Evolutionary conservation across 2,113 vertebrate genomes (phyloP).

Genomic region (Vidua chalybeata): DNA sequence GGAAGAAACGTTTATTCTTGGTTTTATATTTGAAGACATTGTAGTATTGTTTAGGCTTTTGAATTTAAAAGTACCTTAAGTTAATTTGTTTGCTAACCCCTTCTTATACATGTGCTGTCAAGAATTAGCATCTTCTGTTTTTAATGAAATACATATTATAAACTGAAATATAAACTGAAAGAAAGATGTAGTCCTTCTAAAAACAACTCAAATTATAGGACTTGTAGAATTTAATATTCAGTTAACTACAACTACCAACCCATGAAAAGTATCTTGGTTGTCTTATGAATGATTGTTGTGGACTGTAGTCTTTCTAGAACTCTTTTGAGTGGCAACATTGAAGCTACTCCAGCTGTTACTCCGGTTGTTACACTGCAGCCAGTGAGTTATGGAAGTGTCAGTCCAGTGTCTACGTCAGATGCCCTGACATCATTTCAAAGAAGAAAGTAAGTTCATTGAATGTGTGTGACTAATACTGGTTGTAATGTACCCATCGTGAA

Average conservation of each 20-base stretch:
- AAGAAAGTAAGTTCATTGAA: conserved; percentile 77
- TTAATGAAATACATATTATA: neutral
- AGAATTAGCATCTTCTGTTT: neutral
- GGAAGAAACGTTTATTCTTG: neutral
- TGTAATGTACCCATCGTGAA: neutral
- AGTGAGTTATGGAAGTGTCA: conserved; percentile 38
- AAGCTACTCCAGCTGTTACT: neutral
- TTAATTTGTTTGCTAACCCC: neutral
- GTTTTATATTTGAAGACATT: neutral
- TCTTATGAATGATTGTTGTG: neutral
- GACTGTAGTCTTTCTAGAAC: conserved; percentile 67
- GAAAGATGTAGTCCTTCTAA: neutral
- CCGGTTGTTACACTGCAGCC: neutral
- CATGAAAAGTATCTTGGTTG: neutral
- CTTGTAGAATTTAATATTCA: neutral
- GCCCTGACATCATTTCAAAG: conserved; percentile 42
- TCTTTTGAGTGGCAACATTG: conserved; percentile 5
- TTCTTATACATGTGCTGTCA: neutral
- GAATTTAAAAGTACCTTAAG: neutral
- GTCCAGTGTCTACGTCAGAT: conserved; percentile 1
- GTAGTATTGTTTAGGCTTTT: neutral
- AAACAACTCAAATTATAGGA: neutral
- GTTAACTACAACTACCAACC: neutral
- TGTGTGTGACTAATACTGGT: neutral
- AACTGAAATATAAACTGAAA: neutral